A percentile compares a stretch with the other conserved stretches of the same genome.
These are phyloP conservation scores for Petrocephalus schoutedeni DNA, from an alignment of 2,797 vertebrate species.

Conservation along the genomic window DNA sequence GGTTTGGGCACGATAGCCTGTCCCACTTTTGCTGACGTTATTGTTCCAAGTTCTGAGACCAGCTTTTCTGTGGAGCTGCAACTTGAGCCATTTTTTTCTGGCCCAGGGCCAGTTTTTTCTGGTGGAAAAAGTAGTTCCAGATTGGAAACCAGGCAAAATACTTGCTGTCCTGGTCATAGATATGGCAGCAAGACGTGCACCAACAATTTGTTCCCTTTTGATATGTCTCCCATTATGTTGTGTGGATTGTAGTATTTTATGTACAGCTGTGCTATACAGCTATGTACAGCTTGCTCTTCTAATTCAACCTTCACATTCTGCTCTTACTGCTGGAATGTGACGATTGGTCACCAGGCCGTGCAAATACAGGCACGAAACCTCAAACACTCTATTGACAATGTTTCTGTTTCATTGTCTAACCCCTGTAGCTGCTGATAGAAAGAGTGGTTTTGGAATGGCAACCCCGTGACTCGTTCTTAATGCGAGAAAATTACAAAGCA, in stretches of 20 bases:
- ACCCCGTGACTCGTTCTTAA: not conserved
- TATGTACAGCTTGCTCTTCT: not conserved
- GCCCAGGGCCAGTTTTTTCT: too few species aligned
- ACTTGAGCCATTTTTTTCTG: too few species aligned
- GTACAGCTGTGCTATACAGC: not conserved
- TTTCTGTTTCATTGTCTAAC: not conserved
- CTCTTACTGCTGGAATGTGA: not conserved
- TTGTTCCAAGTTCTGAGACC: too few species aligned
- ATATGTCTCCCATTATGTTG: not conserved
- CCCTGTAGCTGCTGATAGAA: not conserved
- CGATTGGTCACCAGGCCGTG: not conserved
- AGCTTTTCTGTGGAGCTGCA: too few species aligned
- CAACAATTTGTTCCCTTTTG: not conserved
- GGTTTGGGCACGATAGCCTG: too few species aligned
- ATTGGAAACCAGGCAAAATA: not conserved
- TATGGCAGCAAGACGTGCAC: not conserved
- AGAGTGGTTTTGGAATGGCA: not conserved
- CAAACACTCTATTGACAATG: not conserved
- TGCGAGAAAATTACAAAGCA: not conserved
- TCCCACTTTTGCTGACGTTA: too few species aligned
- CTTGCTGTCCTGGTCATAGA: not conserved
- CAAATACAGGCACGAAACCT: not conserved
- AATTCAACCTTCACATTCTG: not conserved
- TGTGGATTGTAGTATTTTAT: not conserved
- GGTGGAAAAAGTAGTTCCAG: too few species aligned